Evolutionary conservation across 2,888 invertebrate genomes (phyloP).

Genomic region (Trichacis sp.): DNA sequence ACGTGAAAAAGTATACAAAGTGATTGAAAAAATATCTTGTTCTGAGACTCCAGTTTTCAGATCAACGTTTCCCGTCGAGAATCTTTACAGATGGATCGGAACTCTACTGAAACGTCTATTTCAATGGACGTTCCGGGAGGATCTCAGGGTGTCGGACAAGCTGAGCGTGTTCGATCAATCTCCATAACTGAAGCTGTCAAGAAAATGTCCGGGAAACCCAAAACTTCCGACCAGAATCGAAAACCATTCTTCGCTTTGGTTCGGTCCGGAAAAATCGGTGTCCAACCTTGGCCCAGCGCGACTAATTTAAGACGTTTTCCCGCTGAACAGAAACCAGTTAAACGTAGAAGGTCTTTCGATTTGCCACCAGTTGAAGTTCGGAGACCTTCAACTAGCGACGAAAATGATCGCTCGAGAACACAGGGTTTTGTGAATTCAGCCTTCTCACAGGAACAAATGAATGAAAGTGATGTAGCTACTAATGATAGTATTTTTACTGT

Average conservation of each 20-base stretch:
- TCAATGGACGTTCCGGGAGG: slow-evolving; percentile 58
- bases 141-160: slow-evolving; percentile 20
- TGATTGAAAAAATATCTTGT: slow-evolving; percentile 57
- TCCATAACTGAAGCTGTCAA: slow-evolving; percentile 53
- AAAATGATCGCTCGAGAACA: slow-evolving; percentile 26
- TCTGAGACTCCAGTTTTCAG: too few species aligned
- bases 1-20: slow-evolving; percentile 49
- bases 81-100: slow-evolving; percentile 55
- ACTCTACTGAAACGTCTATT: slow-evolving; percentile 60
- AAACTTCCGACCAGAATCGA: slow-evolving; percentile 47
- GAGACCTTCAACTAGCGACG: slow-evolving; percentile 20
- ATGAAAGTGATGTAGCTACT: slow-evolving; percentile 16
- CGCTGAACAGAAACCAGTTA: slow-evolving; percentile 13
- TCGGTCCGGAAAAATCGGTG: slow-evolving; percentile 47
- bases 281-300: slow-evolving; percentile 63
- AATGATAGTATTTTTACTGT: slow-evolving; percentile 41
- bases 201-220: slow-evolving; percentile 49
- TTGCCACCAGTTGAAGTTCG: slow-evolving; percentile 31
- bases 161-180: slow-evolving; percentile 42
- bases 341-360: slow-evolving; percentile 41
- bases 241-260: slow-evolving; percentile 54
- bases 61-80: slow-evolving; percentile 60
- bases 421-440: slow-evolving; percentile 52
- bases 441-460: slow-evolving; percentile 48
- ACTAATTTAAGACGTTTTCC: slow-evolving; percentile 52